These are phyloP conservation scores for Avahi laniger DNA, from an alignment of 2,797 vertebrate genomes.

Conservation along the genomic window DNA sequence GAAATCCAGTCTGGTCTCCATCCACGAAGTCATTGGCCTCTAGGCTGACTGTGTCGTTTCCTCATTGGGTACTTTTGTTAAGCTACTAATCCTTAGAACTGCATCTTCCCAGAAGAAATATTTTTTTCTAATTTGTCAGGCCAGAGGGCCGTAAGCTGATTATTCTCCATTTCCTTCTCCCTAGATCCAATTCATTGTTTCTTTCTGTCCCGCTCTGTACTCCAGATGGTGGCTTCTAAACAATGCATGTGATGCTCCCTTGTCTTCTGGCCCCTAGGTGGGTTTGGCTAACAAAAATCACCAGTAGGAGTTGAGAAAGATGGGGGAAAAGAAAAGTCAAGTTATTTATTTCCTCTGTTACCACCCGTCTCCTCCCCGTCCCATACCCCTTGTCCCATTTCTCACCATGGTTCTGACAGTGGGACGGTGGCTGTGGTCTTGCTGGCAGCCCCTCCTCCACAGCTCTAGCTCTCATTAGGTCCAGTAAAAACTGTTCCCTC, in stretches of 20 bases:
- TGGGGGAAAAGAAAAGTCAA: not conserved
- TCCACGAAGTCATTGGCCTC: not conserved
- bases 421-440: not conserved
- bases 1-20: not conserved
- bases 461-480: not conserved
- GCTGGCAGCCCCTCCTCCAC: not conserved
- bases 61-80: not conserved
- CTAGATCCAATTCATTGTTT: not conserved
- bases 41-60: not conserved
- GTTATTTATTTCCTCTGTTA: not conserved
- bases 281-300: not conserved
- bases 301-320: not conserved
- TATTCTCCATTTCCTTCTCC: not conserved
- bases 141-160: not conserved
- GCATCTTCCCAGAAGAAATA: not conserved
- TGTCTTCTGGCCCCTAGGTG: not conserved
- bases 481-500: not conserved
- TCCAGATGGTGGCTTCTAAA: not conserved
- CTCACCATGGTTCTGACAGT: not conserved
- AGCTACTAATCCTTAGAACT: not conserved
- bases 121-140: not conserved
- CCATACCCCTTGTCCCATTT: not conserved
- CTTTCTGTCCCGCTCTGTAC: not conserved
- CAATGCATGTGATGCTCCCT: not conserved
- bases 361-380: not conserved